Conservation (phyloP, 2,797 vertebrate species). For the Dipus sagitta region DNA sequence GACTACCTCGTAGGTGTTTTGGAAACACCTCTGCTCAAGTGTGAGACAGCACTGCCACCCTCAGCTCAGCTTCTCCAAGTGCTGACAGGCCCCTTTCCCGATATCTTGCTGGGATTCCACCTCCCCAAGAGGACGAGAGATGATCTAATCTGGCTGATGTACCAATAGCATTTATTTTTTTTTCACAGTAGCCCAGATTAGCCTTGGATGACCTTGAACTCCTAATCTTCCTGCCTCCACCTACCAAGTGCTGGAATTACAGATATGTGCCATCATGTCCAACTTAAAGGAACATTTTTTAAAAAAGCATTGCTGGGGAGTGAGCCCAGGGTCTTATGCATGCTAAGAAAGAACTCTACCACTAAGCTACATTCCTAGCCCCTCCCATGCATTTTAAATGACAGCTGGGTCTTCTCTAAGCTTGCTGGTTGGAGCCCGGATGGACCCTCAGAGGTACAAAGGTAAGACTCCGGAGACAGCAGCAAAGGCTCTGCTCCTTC, state of each 20-base stretch:
- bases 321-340: too few relatives aligned
- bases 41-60: rapidly evolving
- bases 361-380: too few relatives aligned
- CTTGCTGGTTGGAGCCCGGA: too few relatives aligned
- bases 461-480: background rate
- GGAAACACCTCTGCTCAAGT: background rate
- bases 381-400: background rate
- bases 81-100: background rate
- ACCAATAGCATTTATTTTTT: background rate
- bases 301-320: too few relatives aligned
- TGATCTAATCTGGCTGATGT: background rate
- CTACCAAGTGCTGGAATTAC: too few relatives aligned
- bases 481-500: background rate
- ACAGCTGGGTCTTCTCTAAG: background rate
- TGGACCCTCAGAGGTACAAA: background rate
- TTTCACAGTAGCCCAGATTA: too few relatives aligned
- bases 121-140: rapidly evolving
- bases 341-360: too few relatives aligned
- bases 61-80: background rate
- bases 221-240: too few relatives aligned
- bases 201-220: too few relatives aligned
- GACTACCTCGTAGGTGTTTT: background rate
- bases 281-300: too few relatives aligned
- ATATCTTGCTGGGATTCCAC: background rate
- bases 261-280: too few relatives aligned